Base-by-base conservation (phyloP, 2,888 invertebrate genomes). In the Drosophila percnosoma region DNA sequence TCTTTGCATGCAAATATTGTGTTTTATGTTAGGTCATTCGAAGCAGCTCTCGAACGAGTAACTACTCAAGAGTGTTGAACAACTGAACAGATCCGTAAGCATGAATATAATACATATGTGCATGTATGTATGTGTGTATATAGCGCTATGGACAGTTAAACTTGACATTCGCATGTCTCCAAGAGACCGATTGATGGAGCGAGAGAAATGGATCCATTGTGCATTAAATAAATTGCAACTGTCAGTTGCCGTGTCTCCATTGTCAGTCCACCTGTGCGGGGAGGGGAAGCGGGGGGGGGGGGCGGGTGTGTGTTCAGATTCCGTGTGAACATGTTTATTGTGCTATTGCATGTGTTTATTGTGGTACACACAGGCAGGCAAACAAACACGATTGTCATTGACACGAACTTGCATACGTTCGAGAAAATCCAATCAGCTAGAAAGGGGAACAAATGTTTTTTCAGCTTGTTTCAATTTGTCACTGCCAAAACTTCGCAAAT, bases 91-190 rank as follows among this genome's bases (percentile, higher is more conserved):
- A 69, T 69, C 68, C 52, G 69, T 54, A 53, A 48, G 40, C 52
- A 53, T 4, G 38, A 36, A 38, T 51, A 52, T 40, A 38, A 38
- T 40, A 38, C 6, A 18, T 55, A 31, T 31, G 21, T 53, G 13
- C 10, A 24, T 33, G 18, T 53, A 34, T 40, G 34, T 33, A 2
- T 40, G 49, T n/a, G 0, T 18, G 21, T 49, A 15, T 15, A 64
- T 38, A 24, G 11, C 6, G 27, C 31, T 29, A 21, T 52, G 40
- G 40, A 40, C 51, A 52, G 34, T 59, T 40, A 67, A 75, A 75
- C 77, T 80, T 79, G 75, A 79, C 76, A 78, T 76, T 76, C 76
- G 64, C 51, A n/a, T 63, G 66, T 58, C 38, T 36, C 27, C 21
- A 13, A 40, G 36, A 27, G 18, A 33, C 24, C 29, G 34, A 40